A percentile compares a stretch with the other conserved stretches of the same genome.
Conservation (phyloP, 2,113 vertebrate genomes). For the Neodon shergylaensis region DNA sequence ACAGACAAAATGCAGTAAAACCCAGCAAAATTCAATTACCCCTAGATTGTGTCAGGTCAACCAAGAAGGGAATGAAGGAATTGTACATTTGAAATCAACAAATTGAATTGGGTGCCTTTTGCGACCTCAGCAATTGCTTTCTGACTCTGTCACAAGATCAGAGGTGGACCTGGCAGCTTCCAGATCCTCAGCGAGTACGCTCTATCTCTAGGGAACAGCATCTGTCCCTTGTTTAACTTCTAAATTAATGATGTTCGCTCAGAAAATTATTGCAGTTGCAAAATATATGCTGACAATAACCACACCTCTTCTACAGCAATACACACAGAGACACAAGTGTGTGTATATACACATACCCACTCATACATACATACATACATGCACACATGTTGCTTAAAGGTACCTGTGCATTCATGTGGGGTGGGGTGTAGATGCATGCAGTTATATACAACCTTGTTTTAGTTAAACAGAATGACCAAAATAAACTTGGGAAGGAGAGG, state of each 20-base stretch:
- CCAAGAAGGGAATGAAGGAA: constrained; percentile 32
- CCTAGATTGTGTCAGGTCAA: constrained; percentile 45
- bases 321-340: not conserved
- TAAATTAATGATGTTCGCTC: constrained; percentile 57
- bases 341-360: too few species aligned
- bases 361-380: too few species aligned
- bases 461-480: not conserved
- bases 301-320: not conserved
- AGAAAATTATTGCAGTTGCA: constrained; percentile 36
- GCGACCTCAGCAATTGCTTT: constrained; percentile 51
- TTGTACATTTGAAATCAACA: constrained; percentile 63
- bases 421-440: not conserved
- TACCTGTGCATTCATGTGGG: not conserved
- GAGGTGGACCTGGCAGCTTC: not conserved
- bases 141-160: constrained; percentile 42
- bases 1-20: constrained; percentile 19
- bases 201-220: not conserved
- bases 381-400: not conserved
- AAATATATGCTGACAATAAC: constrained; percentile 20
- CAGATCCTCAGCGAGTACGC: not conserved
- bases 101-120: constrained; percentile 58
- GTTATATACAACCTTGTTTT: not conserved
- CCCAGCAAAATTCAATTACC: constrained; percentile 46
- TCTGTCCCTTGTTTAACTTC: constrained; percentile 15
- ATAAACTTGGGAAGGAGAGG: not conserved